phyloP scores from a whole-genome alignment of 2,113 vertebrate genomes.

The Pandion haliaetus region DNA sequence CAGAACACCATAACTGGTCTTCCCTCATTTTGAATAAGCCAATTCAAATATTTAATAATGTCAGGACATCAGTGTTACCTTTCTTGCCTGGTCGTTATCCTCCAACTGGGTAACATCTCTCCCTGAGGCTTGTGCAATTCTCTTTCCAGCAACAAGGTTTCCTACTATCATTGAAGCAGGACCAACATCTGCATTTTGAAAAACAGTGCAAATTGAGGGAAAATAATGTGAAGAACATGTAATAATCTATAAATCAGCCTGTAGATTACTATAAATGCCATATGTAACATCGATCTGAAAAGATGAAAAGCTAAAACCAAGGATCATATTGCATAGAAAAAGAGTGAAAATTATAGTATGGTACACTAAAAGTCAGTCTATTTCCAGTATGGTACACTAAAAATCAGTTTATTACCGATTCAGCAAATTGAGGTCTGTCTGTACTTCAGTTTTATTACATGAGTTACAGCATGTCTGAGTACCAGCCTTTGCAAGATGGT shows the following conservation, averaged over 20 bases:
- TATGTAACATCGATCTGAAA: background rate
- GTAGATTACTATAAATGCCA: background rate
- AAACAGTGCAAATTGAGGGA: background rate
- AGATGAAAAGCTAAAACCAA: background rate
- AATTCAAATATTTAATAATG: background rate
- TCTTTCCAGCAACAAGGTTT: conserved; percentile 93
- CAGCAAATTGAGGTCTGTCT: background rate
- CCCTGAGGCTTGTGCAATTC: conserved; percentile 93
- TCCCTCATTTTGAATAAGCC: background rate
- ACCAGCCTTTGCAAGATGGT: background rate
- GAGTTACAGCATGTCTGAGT: background rate
- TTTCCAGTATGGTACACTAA: background rate
- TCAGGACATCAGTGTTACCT: conserved; percentile 62
- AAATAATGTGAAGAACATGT: background rate
- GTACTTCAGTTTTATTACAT: background rate
- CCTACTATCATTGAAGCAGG: conserved; percentile 97
- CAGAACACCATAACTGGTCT: background rate
- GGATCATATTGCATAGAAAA: background rate
- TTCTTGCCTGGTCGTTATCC: conserved; percentile 94
- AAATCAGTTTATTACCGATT: background rate
- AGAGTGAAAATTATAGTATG: background rate
- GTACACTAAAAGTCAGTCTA: background rate
- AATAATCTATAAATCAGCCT: background rate
- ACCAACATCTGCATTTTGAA: conserved; percentile 83
- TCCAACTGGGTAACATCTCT: conserved; percentile 90